phyloP scores from a whole-genome alignment of 2,797 vertebrate genomes.

The Rhinoraja longicauda region DNA sequence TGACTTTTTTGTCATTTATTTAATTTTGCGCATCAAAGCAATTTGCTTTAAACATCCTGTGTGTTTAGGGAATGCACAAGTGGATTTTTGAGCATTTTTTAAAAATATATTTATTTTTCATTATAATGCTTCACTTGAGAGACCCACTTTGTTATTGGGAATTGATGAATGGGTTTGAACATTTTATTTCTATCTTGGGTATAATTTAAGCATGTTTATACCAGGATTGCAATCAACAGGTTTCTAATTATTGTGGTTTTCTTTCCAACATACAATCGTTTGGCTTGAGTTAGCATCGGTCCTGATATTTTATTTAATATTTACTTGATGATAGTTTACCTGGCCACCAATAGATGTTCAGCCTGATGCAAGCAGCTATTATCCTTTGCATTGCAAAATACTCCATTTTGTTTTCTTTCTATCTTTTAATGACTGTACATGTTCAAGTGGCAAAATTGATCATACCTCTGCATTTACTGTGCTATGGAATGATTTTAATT shows the following conservation, averaged over 20 bases:
- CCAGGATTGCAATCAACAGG: neutral
- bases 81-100: neutral
- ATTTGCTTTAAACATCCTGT: neutral
- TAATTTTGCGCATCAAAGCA: neutral
- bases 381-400: neutral
- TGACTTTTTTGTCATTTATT: too few species aligned
- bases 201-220: constrained; percentile 10
- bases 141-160: neutral
- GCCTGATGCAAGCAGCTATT: neutral
- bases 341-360: neutral
- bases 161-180: neutral
- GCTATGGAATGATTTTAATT: neutral
- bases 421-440: neutral
- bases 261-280: neutral
- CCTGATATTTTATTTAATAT: neutral
- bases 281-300: neutral
- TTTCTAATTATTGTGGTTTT: neutral
- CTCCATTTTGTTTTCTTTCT: neutral
- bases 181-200: neutral
- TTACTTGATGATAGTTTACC: neutral
- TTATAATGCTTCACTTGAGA: neutral
- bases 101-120: neutral
- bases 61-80: neutral
- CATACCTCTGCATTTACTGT: neutral
- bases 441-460: neutral